phyloP scores from a whole-genome alignment of 2,797 vertebrate genomes.

The Psittacula echo region DNA sequence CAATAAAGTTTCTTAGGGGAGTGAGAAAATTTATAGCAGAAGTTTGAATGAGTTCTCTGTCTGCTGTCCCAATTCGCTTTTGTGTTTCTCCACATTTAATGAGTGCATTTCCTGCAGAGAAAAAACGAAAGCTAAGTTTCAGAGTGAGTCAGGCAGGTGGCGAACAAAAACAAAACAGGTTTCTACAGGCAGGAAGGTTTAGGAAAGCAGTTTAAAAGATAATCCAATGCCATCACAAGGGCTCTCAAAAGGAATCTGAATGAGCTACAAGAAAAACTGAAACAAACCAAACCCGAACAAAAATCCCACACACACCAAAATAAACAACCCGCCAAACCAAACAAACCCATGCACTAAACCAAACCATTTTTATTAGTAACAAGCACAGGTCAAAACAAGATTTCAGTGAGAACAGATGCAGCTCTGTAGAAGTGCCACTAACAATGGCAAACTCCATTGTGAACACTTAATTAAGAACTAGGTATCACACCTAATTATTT shows the following conservation, averaged over 20 bases:
- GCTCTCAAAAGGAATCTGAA: not conserved
- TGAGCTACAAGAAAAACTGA: not conserved
- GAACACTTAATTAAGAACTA: not conserved
- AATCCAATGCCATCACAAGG: not conserved
- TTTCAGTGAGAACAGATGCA: not conserved
- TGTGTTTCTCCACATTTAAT: conserved; percentile 93
- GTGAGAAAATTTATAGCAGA: conserved; percentile 97
- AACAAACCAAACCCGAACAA: not conserved
- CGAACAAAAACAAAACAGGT: not conserved
- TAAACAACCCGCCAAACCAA: not conserved
- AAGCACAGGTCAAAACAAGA: not conserved
- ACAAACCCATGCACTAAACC: not conserved
- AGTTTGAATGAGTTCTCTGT: conserved; percentile 94
- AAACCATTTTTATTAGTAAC: not conserved
- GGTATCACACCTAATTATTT: not conserved
- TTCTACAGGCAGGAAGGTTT: not conserved
- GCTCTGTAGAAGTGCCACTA: not conserved
- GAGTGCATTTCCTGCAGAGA: conserved; percentile 87
- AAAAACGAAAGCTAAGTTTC: not conserved
- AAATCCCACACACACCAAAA: not conserved
- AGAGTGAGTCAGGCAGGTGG: not conserved
- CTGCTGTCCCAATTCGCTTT: conserved; percentile 93
- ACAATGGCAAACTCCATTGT: not conserved
- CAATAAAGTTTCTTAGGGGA: conserved; percentile 96
- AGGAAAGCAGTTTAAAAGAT: not conserved